A percentile compares a stretch with the other conserved stretches of the same genome.
phyloP scores from a whole-genome alignment of 2,113 vertebrate species.

The Cavia aperea region DNA sequence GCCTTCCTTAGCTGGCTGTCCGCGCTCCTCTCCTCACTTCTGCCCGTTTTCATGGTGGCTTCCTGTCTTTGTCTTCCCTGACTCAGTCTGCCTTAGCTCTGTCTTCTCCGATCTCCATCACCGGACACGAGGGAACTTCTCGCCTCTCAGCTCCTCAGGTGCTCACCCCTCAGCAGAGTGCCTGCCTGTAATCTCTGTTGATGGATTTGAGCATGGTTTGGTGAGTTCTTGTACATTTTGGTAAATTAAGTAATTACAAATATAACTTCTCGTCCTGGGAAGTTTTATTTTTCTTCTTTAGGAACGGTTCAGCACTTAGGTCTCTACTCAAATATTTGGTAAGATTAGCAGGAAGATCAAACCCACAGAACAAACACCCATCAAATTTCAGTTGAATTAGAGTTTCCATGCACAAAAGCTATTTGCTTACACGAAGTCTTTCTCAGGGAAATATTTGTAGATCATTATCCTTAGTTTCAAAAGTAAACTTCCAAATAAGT shows the following conservation, averaged over 20 bases:
- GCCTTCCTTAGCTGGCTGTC: background rate
- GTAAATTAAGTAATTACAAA: constrained; percentile 36
- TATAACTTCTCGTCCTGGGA: background rate
- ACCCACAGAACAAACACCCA: constrained; percentile 24
- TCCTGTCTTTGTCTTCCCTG: background rate
- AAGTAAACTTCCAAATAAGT: constrained; percentile 44
- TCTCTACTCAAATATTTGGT: constrained; percentile 48
- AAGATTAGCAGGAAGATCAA: constrained; percentile 44
- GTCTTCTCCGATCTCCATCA: background rate
- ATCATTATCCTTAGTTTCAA: constrained; percentile 55
- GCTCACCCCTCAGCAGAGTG: background rate
- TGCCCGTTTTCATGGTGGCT: background rate
- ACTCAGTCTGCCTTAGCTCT: background rate
- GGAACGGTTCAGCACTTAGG: constrained; percentile 23
- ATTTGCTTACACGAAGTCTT: constrained; percentile 48
- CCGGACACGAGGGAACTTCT: background rate
- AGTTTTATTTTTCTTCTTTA: constrained; percentile 37
- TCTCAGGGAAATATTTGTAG: constrained; percentile 43
- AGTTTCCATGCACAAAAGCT: constrained; percentile 31
- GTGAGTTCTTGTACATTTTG: background rate
- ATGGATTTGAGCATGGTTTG: background rate
- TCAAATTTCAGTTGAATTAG: constrained; percentile 43
- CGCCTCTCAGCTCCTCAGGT: background rate
- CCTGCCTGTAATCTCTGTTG: background rate
- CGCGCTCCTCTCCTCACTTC: background rate